A percentile compares a stretch with the other conserved stretches of the same genome.
Evolutionary conservation across 2,113 vertebrate species (phyloP).

Genomic region (Elaphurus davidianus): DNA sequence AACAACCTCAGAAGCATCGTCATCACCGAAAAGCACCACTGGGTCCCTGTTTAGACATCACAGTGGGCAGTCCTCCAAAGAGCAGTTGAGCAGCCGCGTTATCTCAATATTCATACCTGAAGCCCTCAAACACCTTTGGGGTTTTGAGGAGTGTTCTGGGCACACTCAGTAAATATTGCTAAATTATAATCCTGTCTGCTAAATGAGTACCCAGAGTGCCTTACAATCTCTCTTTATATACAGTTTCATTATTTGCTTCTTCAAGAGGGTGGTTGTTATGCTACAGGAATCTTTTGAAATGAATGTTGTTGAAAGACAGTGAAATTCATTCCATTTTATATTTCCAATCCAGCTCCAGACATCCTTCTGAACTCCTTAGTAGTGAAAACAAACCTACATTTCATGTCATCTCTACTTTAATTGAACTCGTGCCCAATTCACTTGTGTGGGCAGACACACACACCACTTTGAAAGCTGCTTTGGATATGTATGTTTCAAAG

Average conservation of each 20-base stretch:
- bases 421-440: neutral
- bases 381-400: neutral
- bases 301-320: neutral
- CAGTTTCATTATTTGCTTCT: neutral
- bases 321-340: neutral
- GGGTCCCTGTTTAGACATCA: neutral
- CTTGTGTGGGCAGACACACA: neutral
- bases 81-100: no score
- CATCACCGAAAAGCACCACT: accelerated
- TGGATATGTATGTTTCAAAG: neutral
- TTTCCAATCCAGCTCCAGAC: neutral
- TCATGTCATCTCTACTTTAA: neutral
- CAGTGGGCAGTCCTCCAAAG: neutral
- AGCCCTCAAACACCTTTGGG: neutral
- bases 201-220: neutral
- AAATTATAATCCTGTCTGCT: neutral
- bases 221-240: neutral
- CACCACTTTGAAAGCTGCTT: neutral
- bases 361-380: neutral
- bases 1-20: neutral
- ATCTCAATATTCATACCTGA: neutral
- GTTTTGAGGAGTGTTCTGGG: neutral
- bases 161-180: neutral
- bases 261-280: neutral
- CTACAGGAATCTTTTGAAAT: neutral